Base-by-base conservation (phyloP, 1,140 invertebrate species). In the Propsilocerus akamusi region DNA sequence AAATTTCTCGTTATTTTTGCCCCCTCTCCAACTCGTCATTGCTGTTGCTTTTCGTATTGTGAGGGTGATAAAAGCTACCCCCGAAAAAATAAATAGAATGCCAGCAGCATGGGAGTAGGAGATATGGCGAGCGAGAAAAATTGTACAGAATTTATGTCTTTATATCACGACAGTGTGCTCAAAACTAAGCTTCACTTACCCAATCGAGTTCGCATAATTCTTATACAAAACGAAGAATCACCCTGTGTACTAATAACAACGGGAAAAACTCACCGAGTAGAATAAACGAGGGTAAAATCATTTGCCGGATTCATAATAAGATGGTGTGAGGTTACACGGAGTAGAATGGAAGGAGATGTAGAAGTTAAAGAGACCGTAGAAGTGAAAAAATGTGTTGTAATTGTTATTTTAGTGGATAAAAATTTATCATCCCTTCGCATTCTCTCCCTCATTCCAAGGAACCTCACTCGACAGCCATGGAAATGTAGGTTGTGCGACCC, bases 241-340 rank as follows among this genome's bases (percentile, higher is more conserved):
- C 28, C 28, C 28, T 30, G 11, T 30, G 11, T 7, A 30, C 28
- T 41, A 20, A 20, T 10, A 41, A 41, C 17, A 20, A 20, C 20
- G 14, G 34, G 17, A 41, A 41, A 41, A 41, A 41, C 22, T n/a
- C n/a, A n/a, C n/a, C n/a, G n/a, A n/a, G n/a, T n/a, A n/a, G n/a
- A n/a, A n/a, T 41, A 41, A 41, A 41, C 34, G 34, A 41, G 34
- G 34, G 34, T 41, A 41, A 41, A 41, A 41, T 41, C 34, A 41
- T 41, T 41, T 41, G 14, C 34, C 14, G 14, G 34, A 41, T 41
- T 22, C 34, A 41, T 41, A 41, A 41, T 41, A 17, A 17, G 12
- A 20, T 41, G 34, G 34, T 41, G 17, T 41, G 34, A 41, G 34
- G 28, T 30, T 30, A n/a, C 3, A 30, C 10, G 10, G 10, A n/a